A percentile compares a stretch with the other conserved stretches of the same genome.
These are phyloP conservation scores for Tapera naevia DNA, from an alignment of 2,797 vertebrate species.

Conservation along the genomic window DNA sequence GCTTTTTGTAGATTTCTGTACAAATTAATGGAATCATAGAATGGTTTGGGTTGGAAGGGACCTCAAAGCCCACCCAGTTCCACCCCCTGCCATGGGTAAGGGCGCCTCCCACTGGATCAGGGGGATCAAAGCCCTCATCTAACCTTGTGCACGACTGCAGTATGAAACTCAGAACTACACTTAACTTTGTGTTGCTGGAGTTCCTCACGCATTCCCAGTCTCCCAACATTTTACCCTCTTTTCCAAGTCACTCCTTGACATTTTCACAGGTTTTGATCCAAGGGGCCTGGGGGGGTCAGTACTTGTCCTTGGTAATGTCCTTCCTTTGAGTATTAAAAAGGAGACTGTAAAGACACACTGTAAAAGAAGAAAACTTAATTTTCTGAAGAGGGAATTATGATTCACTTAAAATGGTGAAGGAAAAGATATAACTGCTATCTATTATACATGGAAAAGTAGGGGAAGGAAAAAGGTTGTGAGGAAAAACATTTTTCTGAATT, in stretches of 20 bases:
- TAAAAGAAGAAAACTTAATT: background rate
- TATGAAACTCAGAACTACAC: background rate
- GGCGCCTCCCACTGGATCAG: too few species aligned
- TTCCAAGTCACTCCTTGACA: background rate
- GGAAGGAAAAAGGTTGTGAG: background rate
- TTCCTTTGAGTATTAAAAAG: background rate
- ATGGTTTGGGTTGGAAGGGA: too few species aligned
- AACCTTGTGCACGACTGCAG: background rate
- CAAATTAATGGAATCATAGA: background rate
- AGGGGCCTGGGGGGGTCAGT: background rate
- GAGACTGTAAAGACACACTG: background rate
- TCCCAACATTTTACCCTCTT: background rate
- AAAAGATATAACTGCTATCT: background rate
- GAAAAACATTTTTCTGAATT: background rate
- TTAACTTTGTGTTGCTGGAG: background rate
- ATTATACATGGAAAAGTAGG: background rate
- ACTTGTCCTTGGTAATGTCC: background rate
- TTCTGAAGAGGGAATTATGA: background rate
- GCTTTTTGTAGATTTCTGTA: background rate
- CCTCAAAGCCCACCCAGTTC: too few species aligned
- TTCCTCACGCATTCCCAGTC: background rate
- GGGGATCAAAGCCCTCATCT: too few species aligned
- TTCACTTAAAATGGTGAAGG: background rate
- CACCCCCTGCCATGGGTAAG: too few species aligned
- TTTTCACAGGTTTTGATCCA: background rate